Base-by-base conservation (phyloP, 2,888 invertebrate species). In the Melitaea athalia region DNA sequence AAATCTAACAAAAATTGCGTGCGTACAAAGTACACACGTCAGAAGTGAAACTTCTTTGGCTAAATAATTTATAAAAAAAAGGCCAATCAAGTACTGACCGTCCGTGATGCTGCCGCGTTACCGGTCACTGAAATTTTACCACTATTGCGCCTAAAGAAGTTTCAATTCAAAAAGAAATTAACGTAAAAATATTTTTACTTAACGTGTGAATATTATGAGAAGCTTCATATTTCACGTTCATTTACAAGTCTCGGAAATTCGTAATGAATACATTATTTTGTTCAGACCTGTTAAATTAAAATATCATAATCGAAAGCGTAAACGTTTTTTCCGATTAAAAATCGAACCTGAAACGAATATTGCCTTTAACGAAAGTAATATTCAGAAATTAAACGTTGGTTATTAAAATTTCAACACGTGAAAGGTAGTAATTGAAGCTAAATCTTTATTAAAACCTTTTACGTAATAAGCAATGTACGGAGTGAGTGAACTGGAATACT, bases 291-390 rank as follows among this genome's bases (percentile, higher is more conserved):
- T 24, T 52, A 24, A 52, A 52, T 52, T 52, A 52, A 52, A 52
- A 52, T 50, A 50, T 50, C 11, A 7, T 6, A 50, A 50, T 17
- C 11, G 17, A 15, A 0, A 50, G 17, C 52, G 52, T 24, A 52
- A 24, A 52, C 24, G 24, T 31, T 52, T 52, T 12, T 24, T 52
- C 24, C 24, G 52, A 52, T 52, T 52, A 52, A 52, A 52, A 52
- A 52, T 52, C 11, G 12, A 52, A 52, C 24, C 5, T 24, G 52
- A 24, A 52, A 52, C 12, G 24, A 11, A 17, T 31, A 24, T 50
- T 52, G 12, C 52, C 12, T 12, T 52, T 5, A 5, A 52, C 52
- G 24, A 52, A 52, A 24, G 24, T 17, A 17, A 52, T 52, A 52
- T 52, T 24, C 17, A 11, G 52, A 10, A 24, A 52, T 52, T 12